Percentiles rank a stretch among this genome's conserved stretches.
These are phyloP conservation scores for Ascaphus truei DNA, from an alignment of 2,113 vertebrate genomes.

Conservation along the genomic window DNA sequence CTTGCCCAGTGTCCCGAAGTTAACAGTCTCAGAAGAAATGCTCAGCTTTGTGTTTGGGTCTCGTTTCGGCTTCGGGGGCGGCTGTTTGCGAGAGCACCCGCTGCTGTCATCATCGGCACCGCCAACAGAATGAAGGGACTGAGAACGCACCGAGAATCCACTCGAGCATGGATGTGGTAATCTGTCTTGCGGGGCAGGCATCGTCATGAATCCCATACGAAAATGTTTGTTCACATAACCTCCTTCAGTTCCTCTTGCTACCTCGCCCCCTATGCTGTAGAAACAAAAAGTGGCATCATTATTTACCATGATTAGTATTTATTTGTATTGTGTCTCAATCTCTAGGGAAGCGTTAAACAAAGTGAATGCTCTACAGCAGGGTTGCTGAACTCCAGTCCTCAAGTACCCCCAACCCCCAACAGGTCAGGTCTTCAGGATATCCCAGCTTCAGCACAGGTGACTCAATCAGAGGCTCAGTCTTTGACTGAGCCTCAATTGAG, in stretches of 20 bases:
- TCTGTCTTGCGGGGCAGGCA: constrained; percentile 92
- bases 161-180: constrained; percentile 77
- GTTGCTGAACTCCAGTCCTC: too few relatives aligned
- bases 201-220: constrained; percentile 95
- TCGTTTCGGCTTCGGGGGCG: constrained; percentile 90
- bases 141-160: constrained; percentile 89
- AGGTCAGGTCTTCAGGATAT: too few relatives aligned
- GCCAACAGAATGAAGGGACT: constrained; percentile 92
- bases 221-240: constrained; percentile 86
- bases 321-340: too few relatives aligned
- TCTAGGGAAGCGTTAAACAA: too few relatives aligned
- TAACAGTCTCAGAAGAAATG: constrained; percentile 87
- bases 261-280: constrained; percentile 86
- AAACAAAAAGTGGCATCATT: constrained; percentile 43
- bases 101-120: constrained; percentile 78
- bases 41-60: constrained; percentile 95
- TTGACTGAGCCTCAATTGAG: too few relatives aligned
- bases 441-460: too few relatives aligned
- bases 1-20: constrained; percentile 62
- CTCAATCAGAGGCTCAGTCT: too few relatives aligned
- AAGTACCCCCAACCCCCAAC: too few relatives aligned
- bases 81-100: constrained; percentile 81
- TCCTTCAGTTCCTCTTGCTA: constrained; percentile 73
- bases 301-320: too few relatives aligned
- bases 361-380: too few relatives aligned